Evolutionary conservation across 2,888 invertebrate species (phyloP), one percentile per base, ranked within the genome.

Genomic region (Aphelenchoides bicaudatus): DNA sequence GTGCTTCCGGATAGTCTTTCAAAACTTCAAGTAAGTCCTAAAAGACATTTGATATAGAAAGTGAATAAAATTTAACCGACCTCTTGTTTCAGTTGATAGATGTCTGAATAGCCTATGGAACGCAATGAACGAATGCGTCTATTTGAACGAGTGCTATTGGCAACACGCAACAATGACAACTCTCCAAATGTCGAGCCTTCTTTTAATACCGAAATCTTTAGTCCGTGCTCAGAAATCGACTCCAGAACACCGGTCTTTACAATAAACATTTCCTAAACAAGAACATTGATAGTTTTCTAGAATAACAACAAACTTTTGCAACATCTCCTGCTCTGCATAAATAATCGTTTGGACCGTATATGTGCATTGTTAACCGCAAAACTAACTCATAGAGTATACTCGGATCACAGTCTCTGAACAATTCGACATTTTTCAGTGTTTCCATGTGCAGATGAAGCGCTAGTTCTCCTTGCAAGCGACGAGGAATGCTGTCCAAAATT

Each of bases 221-320:
- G 57, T 19, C 66, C 70, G 31, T 65, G 61, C 16, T 69, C 66
- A 47, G 29, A 25, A 4, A 67, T 54, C 2, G 66, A 58, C 30
- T 66, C 61, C 23, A 75, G 54, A 23, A 50, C 53, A 34, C 73
- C 75, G 28, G 60, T 58, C 56, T 73, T 74, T 23, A 72, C 65
- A 30, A 71, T 71, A 46, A 65, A 75, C 75, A 75, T 75, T 39
- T 73, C 74, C 53, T 68, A 65, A 0, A 72, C 72, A 29, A 67
- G 65, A 28, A 72, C 72, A 13, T 68, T 67, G 31, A 6, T 21
- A 19, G 43, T 34, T 13, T 13, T 34, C 34, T 13, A 13, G 34
- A 16, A 13, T 34, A 34, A 34, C 13, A 34, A 34, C 34, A 34
- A 34, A 34, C 73, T 54, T 67, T 66, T 0, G 72, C 72, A 29